Conservation (phyloP, 2,797 vertebrate genomes). For the Sebastes taczanowskii region DNA sequence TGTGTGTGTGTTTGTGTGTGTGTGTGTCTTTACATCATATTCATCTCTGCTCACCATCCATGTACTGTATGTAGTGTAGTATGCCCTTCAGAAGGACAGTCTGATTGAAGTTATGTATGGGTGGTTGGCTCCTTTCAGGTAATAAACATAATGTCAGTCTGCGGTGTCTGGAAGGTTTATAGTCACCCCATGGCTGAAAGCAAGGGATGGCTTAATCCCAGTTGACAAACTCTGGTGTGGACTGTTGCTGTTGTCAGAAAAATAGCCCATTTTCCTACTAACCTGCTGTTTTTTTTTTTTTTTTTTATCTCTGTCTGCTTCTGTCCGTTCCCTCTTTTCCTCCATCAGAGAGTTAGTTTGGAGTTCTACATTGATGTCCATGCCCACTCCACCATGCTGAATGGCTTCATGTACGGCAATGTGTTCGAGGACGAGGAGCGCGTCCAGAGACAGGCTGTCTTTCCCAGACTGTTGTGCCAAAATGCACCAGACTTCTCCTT, state of each 20-base stretch:
- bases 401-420: constrained; percentile 99
- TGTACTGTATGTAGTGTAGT: constrained; percentile 12
- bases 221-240: constrained; percentile 28
- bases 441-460: constrained; percentile 94
- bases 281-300: constrained; percentile 33
- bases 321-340: constrained; percentile 20
- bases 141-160: constrained; percentile 25
- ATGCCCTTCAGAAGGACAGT: constrained; percentile 60
- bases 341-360: constrained; percentile 90
- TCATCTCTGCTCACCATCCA: constrained; percentile 14
- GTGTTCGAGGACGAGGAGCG: constrained; percentile 96
- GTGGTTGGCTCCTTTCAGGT: constrained; percentile 53
- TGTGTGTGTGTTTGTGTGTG: too few species aligned
- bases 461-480: constrained; percentile 94
- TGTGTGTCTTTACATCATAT: background rate
- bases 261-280: constrained; percentile 21
- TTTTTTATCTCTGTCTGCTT: constrained; percentile 15
- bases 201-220: constrained; percentile 29
- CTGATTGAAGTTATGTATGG: constrained; percentile 62
- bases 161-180: constrained; percentile 34
- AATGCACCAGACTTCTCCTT: constrained; percentile 97
- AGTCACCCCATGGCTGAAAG: constrained; percentile 42
- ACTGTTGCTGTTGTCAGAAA: constrained; percentile 42
- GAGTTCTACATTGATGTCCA: constrained; percentile 99
- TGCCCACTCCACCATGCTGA: constrained; percentile 99